Evolutionary conservation across 2,888 invertebrate species (phyloP).

Genomic region (Phyto melanocephala): DNA sequence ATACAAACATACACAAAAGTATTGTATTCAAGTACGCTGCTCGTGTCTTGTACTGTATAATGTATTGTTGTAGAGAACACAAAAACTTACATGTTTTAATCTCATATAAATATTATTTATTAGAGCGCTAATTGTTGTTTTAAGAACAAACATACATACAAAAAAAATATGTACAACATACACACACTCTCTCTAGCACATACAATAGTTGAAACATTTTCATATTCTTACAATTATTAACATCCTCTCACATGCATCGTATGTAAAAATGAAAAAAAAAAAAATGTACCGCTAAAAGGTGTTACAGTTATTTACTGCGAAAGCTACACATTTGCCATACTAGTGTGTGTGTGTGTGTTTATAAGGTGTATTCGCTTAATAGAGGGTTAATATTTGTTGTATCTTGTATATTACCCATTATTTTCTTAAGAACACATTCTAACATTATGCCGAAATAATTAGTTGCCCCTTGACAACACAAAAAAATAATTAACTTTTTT

Average conservation of each 20-base stretch:
- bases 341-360: neutral
- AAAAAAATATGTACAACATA: conserved; percentile 13
- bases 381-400: conserved; percentile 43
- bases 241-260: conserved; percentile 35
- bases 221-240: neutral
- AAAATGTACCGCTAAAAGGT: conserved; percentile 28
- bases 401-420: conserved; percentile 35
- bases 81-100: conserved; percentile 63
- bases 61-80: conserved; percentile 41
- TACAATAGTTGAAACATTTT: neutral
- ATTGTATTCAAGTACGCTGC: neutral
- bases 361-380: neutral
- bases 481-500: conserved; percentile 73
- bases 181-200: neutral
- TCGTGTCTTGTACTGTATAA: neutral
- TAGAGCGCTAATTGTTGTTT: conserved; percentile 70
- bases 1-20: too few species aligned
- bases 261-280: neutral
- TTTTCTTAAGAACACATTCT: conserved; percentile 38
- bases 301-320: conserved; percentile 50
- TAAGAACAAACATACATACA: neutral
- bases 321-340: neutral
- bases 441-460: conserved; percentile 76
- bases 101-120: conserved; percentile 72
- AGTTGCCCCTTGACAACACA: conserved; percentile 71